These are phyloP conservation scores for Eira barbara DNA, from an alignment of 2,113 vertebrate genomes.

Conservation along the genomic window DNA sequence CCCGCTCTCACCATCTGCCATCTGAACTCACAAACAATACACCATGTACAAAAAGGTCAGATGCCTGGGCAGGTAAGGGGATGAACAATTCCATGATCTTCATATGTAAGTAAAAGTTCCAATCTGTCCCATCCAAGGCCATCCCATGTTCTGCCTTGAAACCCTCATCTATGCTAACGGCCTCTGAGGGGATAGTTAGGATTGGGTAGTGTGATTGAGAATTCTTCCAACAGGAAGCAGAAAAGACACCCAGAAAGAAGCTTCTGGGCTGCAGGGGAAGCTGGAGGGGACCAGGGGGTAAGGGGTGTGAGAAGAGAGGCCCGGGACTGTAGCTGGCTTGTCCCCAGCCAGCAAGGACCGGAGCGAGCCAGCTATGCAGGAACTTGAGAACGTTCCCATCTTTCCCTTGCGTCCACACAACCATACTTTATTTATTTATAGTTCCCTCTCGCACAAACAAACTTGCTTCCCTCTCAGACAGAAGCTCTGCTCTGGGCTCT, in stretches of 20 bases:
- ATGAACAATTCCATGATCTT: background rate
- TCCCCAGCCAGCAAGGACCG: background rate
- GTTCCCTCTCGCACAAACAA: constrained; percentile 42
- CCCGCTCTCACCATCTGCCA: background rate
- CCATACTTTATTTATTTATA: constrained; percentile 53
- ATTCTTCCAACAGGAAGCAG: constrained; percentile 1
- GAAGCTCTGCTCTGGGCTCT: background rate
- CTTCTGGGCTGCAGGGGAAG: background rate
- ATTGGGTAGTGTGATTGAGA: background rate
- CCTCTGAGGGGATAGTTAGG: background rate
- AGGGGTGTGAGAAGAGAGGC: background rate
- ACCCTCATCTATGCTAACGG: background rate
- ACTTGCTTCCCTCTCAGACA: constrained; percentile 14
- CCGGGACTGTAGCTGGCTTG: background rate
- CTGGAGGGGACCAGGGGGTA: background rate
- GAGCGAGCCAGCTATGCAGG: background rate
- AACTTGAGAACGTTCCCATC: background rate
- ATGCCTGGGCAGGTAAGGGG: background rate
- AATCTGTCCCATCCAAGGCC: background rate
- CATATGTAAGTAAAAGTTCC: background rate
- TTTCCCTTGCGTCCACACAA: background rate
- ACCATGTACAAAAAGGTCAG: background rate
- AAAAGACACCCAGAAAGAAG: constrained; percentile 7
- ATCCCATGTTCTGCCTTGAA: background rate
- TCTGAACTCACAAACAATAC: background rate